Percentiles rank a stretch among this genome's conserved stretches.
Evolutionary conservation across 2,113 vertebrate genomes (phyloP).

Genomic region (Pleuronectes platessa): DNA sequence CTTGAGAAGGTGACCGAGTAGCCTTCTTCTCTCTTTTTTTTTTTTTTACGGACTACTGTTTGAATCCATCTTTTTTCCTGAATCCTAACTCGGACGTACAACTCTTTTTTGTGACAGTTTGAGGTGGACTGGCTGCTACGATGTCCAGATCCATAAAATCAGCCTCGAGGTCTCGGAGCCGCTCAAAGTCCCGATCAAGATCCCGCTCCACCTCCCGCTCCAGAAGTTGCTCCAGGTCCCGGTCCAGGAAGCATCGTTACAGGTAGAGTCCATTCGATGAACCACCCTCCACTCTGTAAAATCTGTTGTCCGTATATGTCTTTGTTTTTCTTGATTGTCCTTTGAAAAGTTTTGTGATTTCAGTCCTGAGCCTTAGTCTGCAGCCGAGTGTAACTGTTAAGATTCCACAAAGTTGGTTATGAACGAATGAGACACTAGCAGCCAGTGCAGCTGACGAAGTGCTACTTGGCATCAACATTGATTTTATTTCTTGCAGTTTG

Average conservation of each 20-base stretch:
- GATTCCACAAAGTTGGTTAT: too few relatives aligned
- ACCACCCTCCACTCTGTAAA: background rate
- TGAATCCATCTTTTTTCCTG: background rate
- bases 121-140: slow-evolving; percentile 68
- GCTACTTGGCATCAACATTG: background rate
- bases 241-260: slow-evolving; percentile 91
- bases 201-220: slow-evolving; percentile 92
- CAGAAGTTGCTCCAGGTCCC: slow-evolving; percentile 86
- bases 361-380: background rate
- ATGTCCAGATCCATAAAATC: slow-evolving; percentile 97
- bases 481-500: background rate
- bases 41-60: background rate
- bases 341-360: background rate
- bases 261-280: slow-evolving; percentile 79
- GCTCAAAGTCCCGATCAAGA: slow-evolving; percentile 88
- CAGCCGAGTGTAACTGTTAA: too few relatives aligned
- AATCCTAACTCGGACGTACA: slow-evolving; percentile 7
- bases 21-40: background rate
- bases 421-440: slow-evolving; percentile 2
- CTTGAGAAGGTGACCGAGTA: slow-evolving; percentile 21
- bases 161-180: slow-evolving; percentile 91
- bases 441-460: slow-evolving; percentile 18
- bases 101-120: slow-evolving; percentile 68
- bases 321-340: background rate
- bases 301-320: background rate